Evolutionary conservation across 2,888 invertebrate species (phyloP).

Genomic region (Agrenia bidenticulata): DNA sequence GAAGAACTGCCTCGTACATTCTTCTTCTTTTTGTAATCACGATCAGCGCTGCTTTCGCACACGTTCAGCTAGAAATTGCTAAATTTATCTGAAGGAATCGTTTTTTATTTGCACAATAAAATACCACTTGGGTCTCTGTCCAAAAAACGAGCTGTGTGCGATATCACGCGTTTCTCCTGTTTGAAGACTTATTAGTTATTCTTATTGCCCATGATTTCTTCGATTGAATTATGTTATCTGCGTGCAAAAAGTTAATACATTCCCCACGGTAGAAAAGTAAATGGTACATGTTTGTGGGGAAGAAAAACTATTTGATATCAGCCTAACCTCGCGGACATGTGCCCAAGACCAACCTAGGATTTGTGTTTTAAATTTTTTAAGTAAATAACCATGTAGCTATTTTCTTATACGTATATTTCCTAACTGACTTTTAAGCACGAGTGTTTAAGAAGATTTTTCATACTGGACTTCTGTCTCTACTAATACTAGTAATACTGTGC

Average conservation of each 20-base stretch:
- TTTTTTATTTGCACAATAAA: conserved; percentile 8
- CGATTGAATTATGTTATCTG: conserved; percentile 8
- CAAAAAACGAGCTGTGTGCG: conserved; percentile 14
- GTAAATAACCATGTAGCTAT: no score
- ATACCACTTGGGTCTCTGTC: conserved; percentile 11
- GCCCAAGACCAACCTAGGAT: no score
- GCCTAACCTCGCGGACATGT: no score
- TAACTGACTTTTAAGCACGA: no score
- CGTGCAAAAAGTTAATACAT: conserved; percentile 21
- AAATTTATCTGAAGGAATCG: background rate
- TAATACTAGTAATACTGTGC: background rate
- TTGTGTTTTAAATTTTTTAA: no score
- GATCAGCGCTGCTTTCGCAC: background rate
- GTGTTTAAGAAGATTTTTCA: background rate
- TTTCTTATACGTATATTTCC: no score
- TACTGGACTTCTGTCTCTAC: conserved; percentile 10
- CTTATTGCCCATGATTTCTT: no score
- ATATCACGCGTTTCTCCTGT: conserved; percentile 14
- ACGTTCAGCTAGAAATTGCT: background rate
- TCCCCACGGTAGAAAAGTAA: background rate
- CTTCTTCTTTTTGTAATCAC: background rate
- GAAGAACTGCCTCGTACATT: background rate
- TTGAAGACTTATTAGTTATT: background rate
- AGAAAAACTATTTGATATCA: no score
- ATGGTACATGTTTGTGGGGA: no score